Base-by-base conservation (phyloP, 2,113 vertebrate genomes). In the Myrmecophaga tridactyla region DNA sequence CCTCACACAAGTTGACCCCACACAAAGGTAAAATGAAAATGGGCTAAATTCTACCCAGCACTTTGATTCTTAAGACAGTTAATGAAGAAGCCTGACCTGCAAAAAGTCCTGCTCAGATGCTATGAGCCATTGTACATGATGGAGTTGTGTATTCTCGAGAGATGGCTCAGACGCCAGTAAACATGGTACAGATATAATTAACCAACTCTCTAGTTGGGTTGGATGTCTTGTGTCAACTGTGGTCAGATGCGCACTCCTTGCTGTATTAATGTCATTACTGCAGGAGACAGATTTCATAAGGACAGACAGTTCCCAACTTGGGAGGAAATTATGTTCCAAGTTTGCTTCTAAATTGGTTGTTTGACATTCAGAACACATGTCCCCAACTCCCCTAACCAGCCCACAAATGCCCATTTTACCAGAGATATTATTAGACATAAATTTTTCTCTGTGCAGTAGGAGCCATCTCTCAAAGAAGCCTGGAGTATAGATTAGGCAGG, bases 311-410 rank as follows among this genome's bases (percentile, higher is more conserved):
- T 94, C 46, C 82, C 70, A 84, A 23, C n/a, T 76, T 70, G 89
- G 58, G 86, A 93, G 91, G 31, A 65, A 86, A 82, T 58, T 53
- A 34, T 20, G 60, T 62, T 96, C 31, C 96, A 83, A 91, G 58
- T 94, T 91, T 87, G 58, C 92, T 94, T 94, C 96, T 82, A 90
- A 97, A 81, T 87, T 93, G n/a, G 62, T 90, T 62, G 65, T 21
- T 76, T 94, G 94, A 73, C 92, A 84, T 86, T 93, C 95, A 95
- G 46, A 94, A 86, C n/a, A 94, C 65, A 72, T 12, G 2, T 46
- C 18, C 60, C 63, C 69, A 90, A 34, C 46, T 84, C 90, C 69
- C 75, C n/a, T 73, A 85, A 85, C 41, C 80, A 72, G 85, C 89
- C 75, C 73, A 48, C 81, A 69, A 93, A 77, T 76, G 70, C 62